Conservation (phyloP, 2,113 vertebrate species). For the Protobothrops mucrosquamatus region DNA sequence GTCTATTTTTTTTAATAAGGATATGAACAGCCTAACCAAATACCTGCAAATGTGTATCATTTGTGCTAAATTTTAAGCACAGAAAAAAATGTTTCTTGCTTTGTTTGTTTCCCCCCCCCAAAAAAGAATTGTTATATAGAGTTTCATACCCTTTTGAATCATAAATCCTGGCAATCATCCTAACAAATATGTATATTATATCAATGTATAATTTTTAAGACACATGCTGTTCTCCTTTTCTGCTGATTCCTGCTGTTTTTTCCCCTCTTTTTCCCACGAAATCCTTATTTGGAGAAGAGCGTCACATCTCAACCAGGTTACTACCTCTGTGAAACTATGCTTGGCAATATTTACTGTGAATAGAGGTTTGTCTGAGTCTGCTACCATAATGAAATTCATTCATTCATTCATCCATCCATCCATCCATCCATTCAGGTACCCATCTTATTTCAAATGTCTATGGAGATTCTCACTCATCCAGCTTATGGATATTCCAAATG, state of each 20-base stretch:
- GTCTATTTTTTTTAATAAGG: background rate
- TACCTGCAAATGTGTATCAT: background rate
- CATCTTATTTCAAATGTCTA: too few species aligned
- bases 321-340: background rate
- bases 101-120: background rate
- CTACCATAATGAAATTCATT: background rate
- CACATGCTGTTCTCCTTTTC: background rate
- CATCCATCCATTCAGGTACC: too few species aligned
- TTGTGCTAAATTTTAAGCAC: background rate
- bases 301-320: background rate
- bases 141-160: background rate
- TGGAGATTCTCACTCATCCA: too few species aligned
- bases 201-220: background rate
- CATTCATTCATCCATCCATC: too few species aligned
- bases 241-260: background rate
- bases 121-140: background rate
- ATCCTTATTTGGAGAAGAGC: background rate
- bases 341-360: background rate
- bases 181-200: background rate
- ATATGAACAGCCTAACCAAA: background rate
- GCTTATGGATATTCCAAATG: too few species aligned
- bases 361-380: background rate
- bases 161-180: background rate
- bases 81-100: background rate
- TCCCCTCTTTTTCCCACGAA: background rate